A percentile compares a stretch with the other conserved stretches of the same genome.
These are phyloP conservation scores for Gila robusta DNA, from an alignment of 2,797 vertebrate genomes.

Conservation along the genomic window DNA sequence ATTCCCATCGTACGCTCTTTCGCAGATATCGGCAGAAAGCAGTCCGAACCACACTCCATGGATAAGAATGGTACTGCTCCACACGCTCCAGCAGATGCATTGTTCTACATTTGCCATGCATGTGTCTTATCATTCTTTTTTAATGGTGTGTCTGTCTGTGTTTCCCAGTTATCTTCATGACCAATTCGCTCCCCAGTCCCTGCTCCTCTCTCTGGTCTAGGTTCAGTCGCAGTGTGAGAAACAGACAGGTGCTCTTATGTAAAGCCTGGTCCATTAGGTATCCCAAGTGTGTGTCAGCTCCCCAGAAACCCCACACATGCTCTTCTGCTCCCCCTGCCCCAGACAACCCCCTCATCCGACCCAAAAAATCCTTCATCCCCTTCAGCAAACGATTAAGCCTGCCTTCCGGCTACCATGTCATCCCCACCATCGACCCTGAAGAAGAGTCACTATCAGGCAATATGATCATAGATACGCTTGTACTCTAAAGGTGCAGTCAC, in stretches of 20 bases:
- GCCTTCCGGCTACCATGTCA: conserved; percentile 69
- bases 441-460: conserved; percentile 71
- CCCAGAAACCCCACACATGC: conserved; percentile 69
- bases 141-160: conserved; percentile 72
- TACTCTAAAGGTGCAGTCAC: conserved; percentile 8
- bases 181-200: conserved; percentile 47
- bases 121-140: conserved; percentile 16
- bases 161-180: conserved; percentile 48
- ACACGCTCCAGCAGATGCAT: background rate
- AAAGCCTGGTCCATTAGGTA: conserved; percentile 76
- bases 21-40: conserved; percentile 98
- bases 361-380: conserved; percentile 52
- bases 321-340: conserved; percentile 52
- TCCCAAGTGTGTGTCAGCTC: conserved; percentile 73
- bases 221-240: conserved; percentile 79
- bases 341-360: conserved; percentile 41
- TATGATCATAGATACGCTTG: conserved; percentile 46
- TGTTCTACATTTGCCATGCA: conserved; percentile 34
- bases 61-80: conserved; percentile 93
- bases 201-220: conserved; percentile 81
- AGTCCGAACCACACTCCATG: conserved; percentile 98
- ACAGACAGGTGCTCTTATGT: conserved; percentile 79
- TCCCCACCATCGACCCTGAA: conserved; percentile 66
- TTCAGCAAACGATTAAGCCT: conserved; percentile 66
- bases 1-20: conserved; percentile 99